These are phyloP conservation scores for Ptiloglossa arizonensis DNA, from an alignment of 1,140 invertebrate species.

Conservation along the genomic window DNA sequence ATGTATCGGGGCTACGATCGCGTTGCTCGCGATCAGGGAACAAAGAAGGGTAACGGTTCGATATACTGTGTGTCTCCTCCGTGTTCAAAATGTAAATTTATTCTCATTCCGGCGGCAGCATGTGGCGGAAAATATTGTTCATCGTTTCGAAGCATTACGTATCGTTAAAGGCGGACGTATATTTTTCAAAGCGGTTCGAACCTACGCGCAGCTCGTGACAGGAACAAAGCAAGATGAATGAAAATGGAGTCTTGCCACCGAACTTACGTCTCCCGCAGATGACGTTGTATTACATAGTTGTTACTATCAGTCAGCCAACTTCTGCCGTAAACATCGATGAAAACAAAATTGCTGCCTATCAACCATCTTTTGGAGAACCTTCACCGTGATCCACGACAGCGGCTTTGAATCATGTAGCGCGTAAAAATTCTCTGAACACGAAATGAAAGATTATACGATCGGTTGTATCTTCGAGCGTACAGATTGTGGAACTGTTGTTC, in stretches of 20 bases:
- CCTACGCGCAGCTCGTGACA: constrained; percentile 22
- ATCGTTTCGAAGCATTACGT: constrained; percentile 37
- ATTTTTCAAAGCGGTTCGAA: constrained; percentile 54
- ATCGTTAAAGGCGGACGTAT: constrained; percentile 45
- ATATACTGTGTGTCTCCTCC: constrained; percentile 30
- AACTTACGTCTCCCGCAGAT: constrained; percentile 37
- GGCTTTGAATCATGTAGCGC: no score
- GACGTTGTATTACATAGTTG: constrained; percentile 17
- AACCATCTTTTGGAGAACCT: no score
- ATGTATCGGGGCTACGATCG: constrained; percentile 5
- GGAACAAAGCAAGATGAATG: constrained; percentile 51
- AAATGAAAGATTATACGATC: no score
- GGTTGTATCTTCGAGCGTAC: no score
- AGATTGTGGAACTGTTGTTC: no score
- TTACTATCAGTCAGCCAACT: constrained; percentile 21
- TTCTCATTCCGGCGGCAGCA: constrained; percentile 33
- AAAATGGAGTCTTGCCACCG: constrained; percentile 51
- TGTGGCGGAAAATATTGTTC: constrained; percentile 43
- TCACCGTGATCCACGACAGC: no score
- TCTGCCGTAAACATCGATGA: not conserved
- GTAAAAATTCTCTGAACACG: no score
- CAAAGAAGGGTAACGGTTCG: not conserved
- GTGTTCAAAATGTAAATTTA: constrained; percentile 57
- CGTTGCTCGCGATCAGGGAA: not conserved
- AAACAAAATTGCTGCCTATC: not conserved